These are phyloP conservation scores for Sprattus sprattus DNA, from an alignment of 2,113 vertebrate species.

Conservation along the genomic window DNA sequence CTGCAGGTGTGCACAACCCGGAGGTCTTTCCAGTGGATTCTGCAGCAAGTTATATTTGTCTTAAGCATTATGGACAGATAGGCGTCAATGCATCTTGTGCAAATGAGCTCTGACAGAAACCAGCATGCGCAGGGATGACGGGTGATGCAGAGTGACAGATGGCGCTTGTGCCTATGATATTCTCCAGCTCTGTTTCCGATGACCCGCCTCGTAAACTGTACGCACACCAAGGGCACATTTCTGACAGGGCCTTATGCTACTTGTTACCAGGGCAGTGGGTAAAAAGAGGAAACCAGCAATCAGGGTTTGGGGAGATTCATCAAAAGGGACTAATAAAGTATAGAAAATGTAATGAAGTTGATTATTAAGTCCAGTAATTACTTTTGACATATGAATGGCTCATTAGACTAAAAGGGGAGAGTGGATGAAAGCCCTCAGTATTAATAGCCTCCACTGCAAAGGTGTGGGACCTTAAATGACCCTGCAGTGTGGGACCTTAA, in stretches of 20 bases:
- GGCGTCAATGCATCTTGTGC: background rate
- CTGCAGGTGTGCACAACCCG: background rate
- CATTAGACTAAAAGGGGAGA: slow-evolving; percentile 31
- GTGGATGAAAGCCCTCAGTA: slow-evolving; percentile 29
- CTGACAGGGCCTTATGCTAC: background rate
- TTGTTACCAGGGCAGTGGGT: background rate
- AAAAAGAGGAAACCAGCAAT: background rate
- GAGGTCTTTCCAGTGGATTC: background rate
- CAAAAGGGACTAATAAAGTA: slow-evolving; percentile 27
- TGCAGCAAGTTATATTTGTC: background rate
- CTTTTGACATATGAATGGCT: slow-evolving; percentile 40
- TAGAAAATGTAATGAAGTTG: slow-evolving; percentile 40
- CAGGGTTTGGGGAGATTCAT: background rate
- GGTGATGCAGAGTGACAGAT: background rate
- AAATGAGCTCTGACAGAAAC: background rate
- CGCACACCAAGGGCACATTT: background rate
- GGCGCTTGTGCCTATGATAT: slow-evolving; percentile 5
- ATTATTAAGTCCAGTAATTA: slow-evolving; percentile 35
- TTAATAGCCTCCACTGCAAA: slow-evolving; percentile 29
- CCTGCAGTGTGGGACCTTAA: too few relatives aligned
- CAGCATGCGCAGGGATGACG: background rate
- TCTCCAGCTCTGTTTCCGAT: background rate
- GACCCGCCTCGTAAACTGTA: background rate
- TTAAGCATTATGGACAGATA: background rate
- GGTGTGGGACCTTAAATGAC: slow-evolving; percentile 38